These are phyloP conservation scores for Oreochromis grahami DNA, from an alignment of 2,797 vertebrate genomes.

Conservation along the genomic window DNA sequence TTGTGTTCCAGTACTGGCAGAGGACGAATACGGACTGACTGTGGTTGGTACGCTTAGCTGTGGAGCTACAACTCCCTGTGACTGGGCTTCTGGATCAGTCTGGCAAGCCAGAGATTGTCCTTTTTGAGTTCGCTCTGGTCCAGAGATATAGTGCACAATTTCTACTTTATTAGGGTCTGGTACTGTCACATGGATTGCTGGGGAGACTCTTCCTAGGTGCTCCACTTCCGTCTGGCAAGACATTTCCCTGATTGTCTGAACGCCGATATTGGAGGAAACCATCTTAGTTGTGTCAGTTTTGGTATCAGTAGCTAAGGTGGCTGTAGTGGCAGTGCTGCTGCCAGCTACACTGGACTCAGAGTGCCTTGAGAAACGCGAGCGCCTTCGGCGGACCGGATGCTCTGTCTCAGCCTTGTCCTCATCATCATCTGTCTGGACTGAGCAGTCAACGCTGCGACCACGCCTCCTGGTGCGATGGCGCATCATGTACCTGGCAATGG, in stretches of 20 bases:
- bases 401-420: constrained; percentile 93
- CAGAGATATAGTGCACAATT: constrained; percentile 95
- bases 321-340: constrained; percentile 63
- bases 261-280: constrained; percentile 85
- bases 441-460: constrained; percentile 91
- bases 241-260: constrained; percentile 95
- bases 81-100: constrained; percentile 89
- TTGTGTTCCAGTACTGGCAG: constrained; percentile 75
- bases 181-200: constrained; percentile 92
- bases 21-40: constrained; percentile 86
- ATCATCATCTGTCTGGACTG: constrained; percentile 91
- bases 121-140: constrained; percentile 91
- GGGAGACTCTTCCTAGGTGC: constrained; percentile 87
- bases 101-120: constrained; percentile 97
- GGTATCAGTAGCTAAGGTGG: constrained; percentile 30
- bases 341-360: constrained; percentile 77
- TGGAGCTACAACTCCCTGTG: constrained; percentile 86
- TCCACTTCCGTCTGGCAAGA: constrained; percentile 95
- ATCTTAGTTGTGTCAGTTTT: constrained; percentile 62
- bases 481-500: constrained; percentile 78
- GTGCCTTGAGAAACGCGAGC: constrained; percentile 88
- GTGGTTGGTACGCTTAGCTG: constrained; percentile 90
- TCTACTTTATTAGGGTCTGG: constrained; percentile 92
- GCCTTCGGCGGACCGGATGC: constrained; percentile 89
- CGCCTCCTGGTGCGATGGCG: constrained; percentile 83